Evolutionary conservation across 2,888 invertebrate genomes (phyloP).

Genomic region (Ceriagrion tenellum): DNA sequence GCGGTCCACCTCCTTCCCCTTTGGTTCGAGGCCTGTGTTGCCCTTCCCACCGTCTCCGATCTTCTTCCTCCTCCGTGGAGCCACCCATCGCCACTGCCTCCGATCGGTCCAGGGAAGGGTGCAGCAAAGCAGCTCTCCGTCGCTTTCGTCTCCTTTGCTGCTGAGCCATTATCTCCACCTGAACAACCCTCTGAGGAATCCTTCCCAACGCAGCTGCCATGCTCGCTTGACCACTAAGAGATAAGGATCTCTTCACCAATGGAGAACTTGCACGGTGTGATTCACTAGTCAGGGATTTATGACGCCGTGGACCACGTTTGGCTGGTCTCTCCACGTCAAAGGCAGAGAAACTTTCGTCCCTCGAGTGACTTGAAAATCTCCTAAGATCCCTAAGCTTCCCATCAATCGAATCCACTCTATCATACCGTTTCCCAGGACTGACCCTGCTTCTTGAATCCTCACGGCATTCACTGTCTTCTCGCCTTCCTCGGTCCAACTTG

Average conservation of each 20-base stretch:
- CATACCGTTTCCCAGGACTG: conserved; percentile 49
- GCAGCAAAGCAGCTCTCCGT: conserved; percentile 34
- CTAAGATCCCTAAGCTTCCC: conserved; percentile 43
- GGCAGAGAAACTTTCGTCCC: conserved; percentile 30
- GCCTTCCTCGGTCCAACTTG: conserved; percentile 19
- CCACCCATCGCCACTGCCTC: conserved; percentile 38
- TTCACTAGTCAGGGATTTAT: conserved; percentile 54
- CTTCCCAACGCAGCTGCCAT: conserved; percentile 59
- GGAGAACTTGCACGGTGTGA: conserved; percentile 51
- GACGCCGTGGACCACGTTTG: conserved; percentile 39
- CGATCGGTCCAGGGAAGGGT: conserved; percentile 38
- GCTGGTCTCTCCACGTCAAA: conserved; percentile 42
- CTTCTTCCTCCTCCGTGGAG: conserved; percentile 46
- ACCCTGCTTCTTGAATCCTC: conserved; percentile 47
- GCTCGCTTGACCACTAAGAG: conserved; percentile 61
- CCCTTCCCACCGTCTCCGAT: conserved; percentile 49
- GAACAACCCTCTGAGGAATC: conserved; percentile 46
- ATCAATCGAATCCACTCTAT: conserved; percentile 46
- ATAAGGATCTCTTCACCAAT: conserved; percentile 53
- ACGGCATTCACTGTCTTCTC: conserved; percentile 49
- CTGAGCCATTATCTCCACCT: conserved; percentile 57
- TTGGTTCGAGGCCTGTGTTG: conserved; percentile 24
- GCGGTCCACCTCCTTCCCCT: neutral
- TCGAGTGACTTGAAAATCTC: conserved; percentile 41
- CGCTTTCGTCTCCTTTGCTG: conserved; percentile 50